Conservation (phyloP, 1,140 invertebrate genomes). For the Dysdera silvatica region DNA sequence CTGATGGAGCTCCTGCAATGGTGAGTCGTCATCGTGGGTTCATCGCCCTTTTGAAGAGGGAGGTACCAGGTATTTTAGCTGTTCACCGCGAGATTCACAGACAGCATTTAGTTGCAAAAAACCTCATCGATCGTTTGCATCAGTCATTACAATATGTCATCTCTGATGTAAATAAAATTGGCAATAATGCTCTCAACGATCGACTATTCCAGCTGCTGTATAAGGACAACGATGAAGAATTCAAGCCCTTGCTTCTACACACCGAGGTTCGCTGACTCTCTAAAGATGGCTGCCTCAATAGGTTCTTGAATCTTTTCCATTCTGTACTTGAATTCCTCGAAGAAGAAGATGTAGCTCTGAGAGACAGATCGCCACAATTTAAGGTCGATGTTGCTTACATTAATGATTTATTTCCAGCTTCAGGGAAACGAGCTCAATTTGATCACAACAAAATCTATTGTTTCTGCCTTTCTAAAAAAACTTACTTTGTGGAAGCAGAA, state of each 20-base stretch:
- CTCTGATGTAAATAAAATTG: no score
- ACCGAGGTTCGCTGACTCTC: conserved; percentile 9
- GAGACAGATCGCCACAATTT: conserved; percentile 1
- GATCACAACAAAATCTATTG: conserved; percentile 26
- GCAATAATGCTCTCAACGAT: conserved; percentile 29
- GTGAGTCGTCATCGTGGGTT: no score
- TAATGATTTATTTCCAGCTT: conserved; percentile 12
- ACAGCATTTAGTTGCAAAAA: conserved; percentile 26
- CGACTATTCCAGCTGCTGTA: conserved; percentile 29
- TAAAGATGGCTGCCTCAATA: conserved; percentile 26
- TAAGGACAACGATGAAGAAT: conserved; percentile 31
- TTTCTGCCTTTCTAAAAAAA: conserved; percentile 24
- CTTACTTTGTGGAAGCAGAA: conserved; percentile 18
- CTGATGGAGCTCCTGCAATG: no score
- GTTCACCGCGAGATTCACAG: conserved; percentile 24
- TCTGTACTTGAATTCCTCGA: neutral
- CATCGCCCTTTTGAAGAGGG: no score
- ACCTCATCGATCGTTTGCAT: conserved; percentile 21
- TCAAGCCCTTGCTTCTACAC: conserved; percentile 20
- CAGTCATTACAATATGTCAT: conserved; percentile 29
- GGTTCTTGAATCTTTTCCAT: conserved; percentile 28
- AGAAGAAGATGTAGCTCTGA: neutral
- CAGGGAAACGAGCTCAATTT: conserved; percentile 28
- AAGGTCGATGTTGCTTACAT: conserved; percentile 7
- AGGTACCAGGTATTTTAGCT: conserved; percentile 31